Evolutionary conservation across 1,140 invertebrate genomes (phyloP).

Genomic region (Heliothis subflexa): DNA sequence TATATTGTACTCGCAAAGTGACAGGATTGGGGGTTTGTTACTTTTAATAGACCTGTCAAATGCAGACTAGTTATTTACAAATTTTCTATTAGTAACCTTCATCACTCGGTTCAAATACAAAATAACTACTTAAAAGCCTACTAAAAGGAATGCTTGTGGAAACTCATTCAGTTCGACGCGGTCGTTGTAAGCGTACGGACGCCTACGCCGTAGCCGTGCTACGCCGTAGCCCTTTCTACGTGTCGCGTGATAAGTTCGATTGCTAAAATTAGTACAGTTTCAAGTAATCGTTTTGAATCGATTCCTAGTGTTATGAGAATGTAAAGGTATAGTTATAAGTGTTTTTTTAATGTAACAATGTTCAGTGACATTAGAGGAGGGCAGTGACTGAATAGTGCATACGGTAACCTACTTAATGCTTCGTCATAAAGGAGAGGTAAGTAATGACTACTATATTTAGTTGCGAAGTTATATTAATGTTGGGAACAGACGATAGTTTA

Average conservation of each 20-base stretch:
- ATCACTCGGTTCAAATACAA: slow-evolving; percentile 58
- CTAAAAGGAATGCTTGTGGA: slow-evolving; percentile 54
- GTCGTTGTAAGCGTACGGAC: slow-evolving; percentile 61
- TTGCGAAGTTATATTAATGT: slow-evolving; percentile 40
- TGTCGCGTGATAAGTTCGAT: slow-evolving; percentile 55
- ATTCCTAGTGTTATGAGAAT: slow-evolving; percentile 28
- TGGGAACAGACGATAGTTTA: slow-evolving; percentile 4
- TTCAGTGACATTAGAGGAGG: slow-evolving; percentile 59
- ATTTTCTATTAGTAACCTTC: slow-evolving; percentile 51
- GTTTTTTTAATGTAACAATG: slow-evolving; percentile 51
- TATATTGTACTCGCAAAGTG: neutral
- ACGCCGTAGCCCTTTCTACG: slow-evolving; percentile 45
- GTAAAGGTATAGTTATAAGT: slow-evolving; percentile 34
- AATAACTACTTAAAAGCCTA: slow-evolving; percentile 64
- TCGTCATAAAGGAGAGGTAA: slow-evolving; percentile 70
- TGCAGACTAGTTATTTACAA: slow-evolving; percentile 31
- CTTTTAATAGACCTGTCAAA: neutral
- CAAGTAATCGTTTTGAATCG: slow-evolving; percentile 10
- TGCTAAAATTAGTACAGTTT: slow-evolving; percentile 39
- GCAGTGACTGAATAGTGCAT: slow-evolving; percentile 67
- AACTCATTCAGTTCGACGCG: slow-evolving; percentile 65
- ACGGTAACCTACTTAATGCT: slow-evolving; percentile 74
- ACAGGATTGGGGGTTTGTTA: neutral
- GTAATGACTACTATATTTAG: slow-evolving; percentile 66
- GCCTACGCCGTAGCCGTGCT: slow-evolving; percentile 61